phyloP scores from a whole-genome alignment of 2,113 vertebrate genomes.

The Donacobius atricapilla region DNA sequence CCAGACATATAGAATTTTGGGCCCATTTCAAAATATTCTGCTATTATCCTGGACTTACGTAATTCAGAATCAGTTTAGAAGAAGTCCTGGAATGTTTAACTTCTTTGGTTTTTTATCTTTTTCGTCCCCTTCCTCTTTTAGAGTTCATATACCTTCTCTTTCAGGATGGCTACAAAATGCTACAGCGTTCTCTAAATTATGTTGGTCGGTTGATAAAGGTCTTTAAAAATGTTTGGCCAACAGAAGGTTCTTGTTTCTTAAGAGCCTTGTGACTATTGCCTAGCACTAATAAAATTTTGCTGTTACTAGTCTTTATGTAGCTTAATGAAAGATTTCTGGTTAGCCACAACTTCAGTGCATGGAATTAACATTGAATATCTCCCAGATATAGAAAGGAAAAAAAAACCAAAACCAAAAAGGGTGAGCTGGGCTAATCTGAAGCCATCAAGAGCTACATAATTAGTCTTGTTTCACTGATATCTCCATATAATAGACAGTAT shows the following conservation, averaged over 20 bases:
- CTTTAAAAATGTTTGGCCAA: conserved; percentile 44
- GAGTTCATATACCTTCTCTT: neutral
- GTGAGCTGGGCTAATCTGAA: neutral
- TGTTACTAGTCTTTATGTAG: conserved; percentile 6
- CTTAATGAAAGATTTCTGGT: conserved; percentile 40
- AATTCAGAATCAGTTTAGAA: neutral
- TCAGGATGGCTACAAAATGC: neutral
- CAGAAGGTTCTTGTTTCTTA: neutral
- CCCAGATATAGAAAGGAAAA: neutral
- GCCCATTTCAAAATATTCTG: neutral
- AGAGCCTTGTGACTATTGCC: conserved; percentile 27
- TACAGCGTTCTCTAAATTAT: neutral
- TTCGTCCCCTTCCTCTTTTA: neutral
- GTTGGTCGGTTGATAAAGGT: neutral
- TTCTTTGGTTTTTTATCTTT: neutral
- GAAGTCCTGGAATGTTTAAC: neutral
- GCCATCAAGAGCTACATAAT: conserved; percentile 13
- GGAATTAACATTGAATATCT: neutral
- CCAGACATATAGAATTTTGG: neutral
- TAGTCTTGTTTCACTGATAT: conserved; percentile 1
- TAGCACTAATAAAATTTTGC: neutral
- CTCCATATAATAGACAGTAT: neutral
- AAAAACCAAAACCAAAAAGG: neutral
- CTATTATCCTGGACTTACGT: neutral
- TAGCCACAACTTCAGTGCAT: conserved; percentile 32